These are phyloP conservation scores for Buphagus erythrorhynchus DNA, from an alignment of 2,797 vertebrate species.

Conservation along the genomic window DNA sequence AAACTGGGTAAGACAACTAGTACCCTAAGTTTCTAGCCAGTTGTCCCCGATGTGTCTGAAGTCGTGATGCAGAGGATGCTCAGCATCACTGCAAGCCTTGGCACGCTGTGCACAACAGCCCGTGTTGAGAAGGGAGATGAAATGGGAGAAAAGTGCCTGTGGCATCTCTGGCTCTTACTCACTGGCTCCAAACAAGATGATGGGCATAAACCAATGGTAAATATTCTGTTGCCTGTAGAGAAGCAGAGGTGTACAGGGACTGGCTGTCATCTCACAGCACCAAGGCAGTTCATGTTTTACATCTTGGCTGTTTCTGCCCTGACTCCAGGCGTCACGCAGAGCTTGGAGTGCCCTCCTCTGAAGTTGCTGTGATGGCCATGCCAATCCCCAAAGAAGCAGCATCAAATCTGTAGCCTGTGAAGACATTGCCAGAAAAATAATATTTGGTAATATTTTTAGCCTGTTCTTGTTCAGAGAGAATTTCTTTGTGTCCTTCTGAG, in stretches of 20 bases:
- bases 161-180: background rate
- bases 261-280: rapidly evolving
- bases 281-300: rapidly evolving
- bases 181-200: background rate
- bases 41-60: background rate
- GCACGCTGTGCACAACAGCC: rapidly evolving
- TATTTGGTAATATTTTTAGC: conserved; percentile 67
- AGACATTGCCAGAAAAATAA: conserved; percentile 58
- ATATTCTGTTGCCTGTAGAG: background rate
- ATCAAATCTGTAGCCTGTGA: conserved; percentile 42
- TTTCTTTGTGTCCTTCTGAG: conserved; percentile 72
- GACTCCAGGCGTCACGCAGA: background rate
- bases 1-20: background rate
- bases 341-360: background rate
- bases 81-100: background rate
- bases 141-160: background rate
- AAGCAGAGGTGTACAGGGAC: background rate
- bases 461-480: conserved; percentile 62
- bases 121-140: background rate
- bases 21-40: background rate
- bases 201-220: background rate
- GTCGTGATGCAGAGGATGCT: rapidly evolving
- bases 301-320: background rate
- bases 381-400: background rate
- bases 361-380: background rate